Evolutionary conservation across 2,888 invertebrate genomes (phyloP).

Genomic region (Julus scandinavius): DNA sequence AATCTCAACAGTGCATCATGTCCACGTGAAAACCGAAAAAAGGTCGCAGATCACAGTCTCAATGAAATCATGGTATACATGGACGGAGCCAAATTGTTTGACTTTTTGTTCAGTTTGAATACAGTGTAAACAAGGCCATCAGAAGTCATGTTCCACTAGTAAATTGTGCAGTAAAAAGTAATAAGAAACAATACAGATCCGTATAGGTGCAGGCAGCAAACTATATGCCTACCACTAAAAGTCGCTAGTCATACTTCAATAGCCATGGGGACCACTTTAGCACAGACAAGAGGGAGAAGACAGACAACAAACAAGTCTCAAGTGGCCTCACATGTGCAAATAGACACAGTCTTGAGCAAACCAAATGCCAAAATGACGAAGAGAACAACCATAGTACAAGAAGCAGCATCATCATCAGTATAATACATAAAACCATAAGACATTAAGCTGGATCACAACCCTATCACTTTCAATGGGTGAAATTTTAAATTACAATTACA

Average conservation of each 20-base stretch:
- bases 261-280: constrained; percentile 16
- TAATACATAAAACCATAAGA: too few relatives aligned
- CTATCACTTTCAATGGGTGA: too few relatives aligned
- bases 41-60: too few relatives aligned
- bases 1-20: too few relatives aligned
- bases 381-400: not conserved
- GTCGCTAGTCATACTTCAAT: constrained; percentile 13
- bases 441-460: too few relatives aligned
- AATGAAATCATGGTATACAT: not conserved
- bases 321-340: not conserved
- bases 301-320: constrained; percentile 30
- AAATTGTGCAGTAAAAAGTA: not conserved
- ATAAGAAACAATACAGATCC: not conserved
- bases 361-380: not conserved
- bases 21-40: too few relatives aligned
- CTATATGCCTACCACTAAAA: not conserved
- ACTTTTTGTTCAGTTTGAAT: not conserved
- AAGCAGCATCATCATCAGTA: not conserved
- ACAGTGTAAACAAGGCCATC: too few relatives aligned
- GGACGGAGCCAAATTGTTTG: not conserved
- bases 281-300: constrained; percentile 14
- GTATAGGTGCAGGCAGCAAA: not conserved
- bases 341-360: not conserved
- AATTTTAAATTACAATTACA: too few relatives aligned
- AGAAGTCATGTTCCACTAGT: too few relatives aligned